Evolutionary conservation across 2,797 vertebrate species (phyloP).

Genomic region (Gadopsis marmoratus): DNA sequence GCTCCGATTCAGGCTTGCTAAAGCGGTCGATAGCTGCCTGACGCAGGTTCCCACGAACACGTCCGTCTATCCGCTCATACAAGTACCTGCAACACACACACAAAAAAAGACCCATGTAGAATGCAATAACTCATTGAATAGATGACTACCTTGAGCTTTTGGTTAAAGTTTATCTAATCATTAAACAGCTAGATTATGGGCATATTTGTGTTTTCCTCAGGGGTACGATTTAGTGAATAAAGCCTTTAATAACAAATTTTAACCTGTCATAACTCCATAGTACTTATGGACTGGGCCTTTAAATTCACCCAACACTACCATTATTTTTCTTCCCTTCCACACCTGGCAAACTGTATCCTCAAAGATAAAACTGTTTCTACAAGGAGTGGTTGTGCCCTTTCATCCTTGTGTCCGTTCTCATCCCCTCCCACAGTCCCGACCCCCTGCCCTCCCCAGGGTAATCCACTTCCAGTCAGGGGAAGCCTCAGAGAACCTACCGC

Average conservation of each 20-base stretch:
- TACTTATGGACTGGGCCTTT: background rate
- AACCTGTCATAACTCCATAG: background rate
- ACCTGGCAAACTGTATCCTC: constrained; percentile 16
- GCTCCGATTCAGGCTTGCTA: constrained; percentile 97
- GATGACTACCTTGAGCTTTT: background rate
- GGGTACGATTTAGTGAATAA: background rate
- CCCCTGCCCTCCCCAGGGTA: constrained; percentile 53
- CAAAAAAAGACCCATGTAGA: background rate
- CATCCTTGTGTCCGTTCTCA: constrained; percentile 52
- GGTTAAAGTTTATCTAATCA: background rate
- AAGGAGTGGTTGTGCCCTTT: constrained; percentile 40
- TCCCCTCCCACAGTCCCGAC: constrained; percentile 47
- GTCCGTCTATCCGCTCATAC: constrained; percentile 96
- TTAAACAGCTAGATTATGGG: background rate
- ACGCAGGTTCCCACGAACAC: constrained; percentile 95
- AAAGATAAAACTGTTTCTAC: constrained; percentile 36
- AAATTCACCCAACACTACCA: constrained; percentile 2
- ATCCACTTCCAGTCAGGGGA: constrained; percentile 75
- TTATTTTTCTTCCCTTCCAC: constrained; percentile 13
- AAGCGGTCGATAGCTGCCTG: constrained; percentile 99
- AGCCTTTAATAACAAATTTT: background rate
- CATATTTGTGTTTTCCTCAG: background rate
- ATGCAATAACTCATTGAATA: background rate
- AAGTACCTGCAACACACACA: constrained; percentile 85
- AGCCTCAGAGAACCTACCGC: constrained; percentile 60